phyloP scores from a whole-genome alignment of 2,797 vertebrate genomes.

The Crocidura indochinensis region DNA sequence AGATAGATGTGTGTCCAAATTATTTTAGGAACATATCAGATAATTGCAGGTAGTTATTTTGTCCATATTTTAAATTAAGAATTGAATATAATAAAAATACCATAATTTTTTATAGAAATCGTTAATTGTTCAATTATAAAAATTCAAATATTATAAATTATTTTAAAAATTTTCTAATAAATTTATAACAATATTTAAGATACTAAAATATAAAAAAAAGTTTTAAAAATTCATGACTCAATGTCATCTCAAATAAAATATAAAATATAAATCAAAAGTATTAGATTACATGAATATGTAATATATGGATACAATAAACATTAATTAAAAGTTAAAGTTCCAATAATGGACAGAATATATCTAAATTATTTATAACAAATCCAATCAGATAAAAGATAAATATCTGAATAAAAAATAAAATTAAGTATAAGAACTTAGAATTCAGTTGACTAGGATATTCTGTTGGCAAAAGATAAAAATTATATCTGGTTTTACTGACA shows the following conservation, averaged over 20 bases:
- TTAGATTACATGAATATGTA: neutral
- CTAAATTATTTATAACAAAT: conserved; percentile 7
- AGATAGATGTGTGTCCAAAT: too few relatives aligned
- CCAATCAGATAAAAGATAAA: neutral
- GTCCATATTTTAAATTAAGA: neutral
- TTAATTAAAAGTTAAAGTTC: neutral
- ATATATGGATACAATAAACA: neutral
- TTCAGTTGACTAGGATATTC: neutral
- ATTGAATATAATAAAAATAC: too few relatives aligned
- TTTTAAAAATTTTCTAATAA: neutral
- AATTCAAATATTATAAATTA: too few relatives aligned
- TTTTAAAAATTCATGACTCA: neutral
- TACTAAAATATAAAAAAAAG: neutral
- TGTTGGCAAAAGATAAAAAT: conserved; percentile 7
- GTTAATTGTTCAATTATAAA: conserved; percentile 5
- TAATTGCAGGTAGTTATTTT: neutral
- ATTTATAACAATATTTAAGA: neutral
- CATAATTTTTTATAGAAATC: neutral
- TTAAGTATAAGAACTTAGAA: neutral
- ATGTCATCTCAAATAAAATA: neutral
- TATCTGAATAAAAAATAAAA: neutral
- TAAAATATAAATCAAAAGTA: neutral
- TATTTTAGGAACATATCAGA: neutral
- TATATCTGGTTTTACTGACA: neutral
- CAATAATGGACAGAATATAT: neutral